Percentiles rank a stretch among this genome's conserved stretches.
Conservation (phyloP, 2,797 vertebrate genomes). For the Megaceryle alcyon region DNA sequence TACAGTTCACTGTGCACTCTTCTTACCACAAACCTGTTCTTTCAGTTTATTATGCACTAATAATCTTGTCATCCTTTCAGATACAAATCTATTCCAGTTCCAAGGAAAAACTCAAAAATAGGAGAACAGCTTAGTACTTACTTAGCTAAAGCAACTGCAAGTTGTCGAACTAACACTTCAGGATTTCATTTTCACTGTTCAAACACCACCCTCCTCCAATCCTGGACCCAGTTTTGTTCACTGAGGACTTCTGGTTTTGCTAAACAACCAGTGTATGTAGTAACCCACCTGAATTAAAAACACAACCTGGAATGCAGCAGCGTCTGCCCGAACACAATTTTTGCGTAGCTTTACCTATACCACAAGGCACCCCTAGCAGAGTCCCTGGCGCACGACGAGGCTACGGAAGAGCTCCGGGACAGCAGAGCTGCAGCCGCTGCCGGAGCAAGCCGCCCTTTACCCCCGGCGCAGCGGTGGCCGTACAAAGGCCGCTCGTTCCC, state of each 20-base stretch:
- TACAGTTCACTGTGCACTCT: background rate
- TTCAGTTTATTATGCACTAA: background rate
- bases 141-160: background rate
- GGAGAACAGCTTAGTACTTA: fast-evolving
- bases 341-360: fast-evolving
- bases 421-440: background rate
- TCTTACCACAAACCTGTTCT: background rate
- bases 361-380: fast-evolving
- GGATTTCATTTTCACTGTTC: background rate
- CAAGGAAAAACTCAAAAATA: background rate
- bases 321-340: background rate
- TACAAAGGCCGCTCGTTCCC: background rate
- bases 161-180: background rate
- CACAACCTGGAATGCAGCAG: background rate
- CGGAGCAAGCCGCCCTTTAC: background rate
- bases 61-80: background rate
- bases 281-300: background rate
- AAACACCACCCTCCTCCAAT: background rate
- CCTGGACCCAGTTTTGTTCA: background rate
- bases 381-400: background rate
- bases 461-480: background rate
- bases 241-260: background rate
- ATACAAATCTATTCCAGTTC: background rate
- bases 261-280: fast-evolving
- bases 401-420: background rate